Conservation (phyloP, 2,888 invertebrate genomes). For the Calliscelio sp. region DNA sequence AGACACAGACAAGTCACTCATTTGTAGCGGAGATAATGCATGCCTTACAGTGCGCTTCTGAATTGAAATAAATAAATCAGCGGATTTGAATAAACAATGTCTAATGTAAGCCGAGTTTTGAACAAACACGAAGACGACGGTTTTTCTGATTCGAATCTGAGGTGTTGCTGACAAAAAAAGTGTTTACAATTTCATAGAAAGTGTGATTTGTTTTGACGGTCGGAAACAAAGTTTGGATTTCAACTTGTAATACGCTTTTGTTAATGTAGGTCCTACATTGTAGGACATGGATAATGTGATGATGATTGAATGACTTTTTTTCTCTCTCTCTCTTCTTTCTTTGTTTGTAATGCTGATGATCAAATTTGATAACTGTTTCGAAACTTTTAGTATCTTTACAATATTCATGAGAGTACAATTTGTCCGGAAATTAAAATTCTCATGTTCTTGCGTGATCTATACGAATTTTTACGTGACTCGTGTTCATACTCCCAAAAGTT, state of each 20-base stretch:
- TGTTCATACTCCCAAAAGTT: slow-evolving; percentile 25
- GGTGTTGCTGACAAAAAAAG: no score
- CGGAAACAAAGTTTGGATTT: no score
- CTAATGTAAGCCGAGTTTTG: slow-evolving; percentile 13
- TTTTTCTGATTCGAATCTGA: no score
- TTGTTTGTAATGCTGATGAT: not conserved
- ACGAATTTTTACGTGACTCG: slow-evolving; percentile 37
- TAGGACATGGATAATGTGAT: not conserved
- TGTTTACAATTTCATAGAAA: no score
- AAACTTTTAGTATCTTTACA: slow-evolving; percentile 4
- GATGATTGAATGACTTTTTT: no score
- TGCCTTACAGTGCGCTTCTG: slow-evolving; percentile 25
- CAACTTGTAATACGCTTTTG: no score
- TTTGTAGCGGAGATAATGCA: slow-evolving; percentile 15
- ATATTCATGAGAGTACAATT: slow-evolving; percentile 24
- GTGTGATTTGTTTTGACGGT: no score
- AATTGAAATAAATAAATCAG: slow-evolving; percentile 39
- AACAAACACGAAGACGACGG: no score
- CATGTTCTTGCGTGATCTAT: slow-evolving; percentile 36
- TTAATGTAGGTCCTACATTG: no score
- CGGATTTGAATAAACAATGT: slow-evolving; percentile 27
- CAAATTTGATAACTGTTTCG: slow-evolving; percentile 4
- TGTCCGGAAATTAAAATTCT: slow-evolving; percentile 48
- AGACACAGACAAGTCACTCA: slow-evolving; percentile 29
- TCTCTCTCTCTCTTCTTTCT: no score